Base-by-base conservation (phyloP, 2,888 invertebrate genomes). In the Cataglyphis rosenhaueri region DNA sequence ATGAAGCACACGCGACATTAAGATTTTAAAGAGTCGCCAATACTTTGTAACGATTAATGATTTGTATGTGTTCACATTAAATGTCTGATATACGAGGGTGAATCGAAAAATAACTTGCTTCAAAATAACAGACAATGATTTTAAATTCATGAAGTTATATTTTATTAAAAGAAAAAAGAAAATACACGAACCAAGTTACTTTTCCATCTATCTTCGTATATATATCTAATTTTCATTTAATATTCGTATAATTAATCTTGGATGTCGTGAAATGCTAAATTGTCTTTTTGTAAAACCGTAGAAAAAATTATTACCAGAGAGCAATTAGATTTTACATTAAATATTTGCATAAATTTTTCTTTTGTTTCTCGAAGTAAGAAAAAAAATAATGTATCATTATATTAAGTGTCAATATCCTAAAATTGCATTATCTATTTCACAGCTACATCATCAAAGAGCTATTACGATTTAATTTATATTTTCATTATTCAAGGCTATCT, bases 311-410 rank as follows among this genome's bases (percentile, higher is more conserved):
- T 52, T 52, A 52, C 15, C 12, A 12, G 4, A 55, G 3, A 57
- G 55, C 21, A 55, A 15, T 35, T 35, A 35, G 35, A 9, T 12
- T 70, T 35, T 25, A 70, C 12, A 55, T 68, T 68, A 70, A 71
- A 57, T 9, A 25, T 29, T 38, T 18, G 21, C 15, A 21, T 0
- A 18, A 25, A 38, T 21, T 57, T 57, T 73, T n/a, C 41, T 41
- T 6, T 29, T 29, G 8, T 25, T 73, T 38, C 18, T 68, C 12
- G n/a, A 41, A 18, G 5, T 4, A 41, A 59, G 5, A n/a, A 73
- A n/a, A n/a, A 55, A 38, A 9, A 25, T 1, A 41, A 38, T 25
- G 6, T 52, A 55, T 71, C 15, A 8, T 18, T 55, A 44, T 15
- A 38, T 57, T 3, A 5, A 3, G 5, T 41, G 25, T 41, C 8